Base-by-base conservation (phyloP, 1,140 invertebrate species). In the Leptinotarsa lineolata region DNA sequence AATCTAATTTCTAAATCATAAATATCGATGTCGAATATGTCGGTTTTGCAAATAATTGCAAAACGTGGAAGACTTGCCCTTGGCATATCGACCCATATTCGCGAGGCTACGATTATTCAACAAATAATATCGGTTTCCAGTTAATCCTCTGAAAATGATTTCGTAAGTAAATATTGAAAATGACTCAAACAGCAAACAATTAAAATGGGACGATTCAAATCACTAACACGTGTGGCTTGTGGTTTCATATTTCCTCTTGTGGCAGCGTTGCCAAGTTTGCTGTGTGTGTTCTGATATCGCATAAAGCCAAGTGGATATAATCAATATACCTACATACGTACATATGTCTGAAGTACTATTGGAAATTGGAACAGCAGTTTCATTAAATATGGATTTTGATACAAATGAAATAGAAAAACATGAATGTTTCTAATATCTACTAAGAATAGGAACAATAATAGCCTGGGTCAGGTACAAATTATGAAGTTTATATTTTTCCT, bases 61-160 rank as follows among this genome's bases (percentile, higher is more conserved):
- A 54, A 54, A 54, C n/a, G 48, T 54, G 48, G 15, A 18, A 54
- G n/a, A 54, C 48, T 54, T 54, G 48, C 48, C 48, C 48, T 54
- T 54, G 48, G 48, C 48, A 54, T 54, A 54, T 54, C 48, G n/a
- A 54, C 48, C 48, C 48, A 54, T 54, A 54, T 54, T 54, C 48
- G 6, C 48, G 48, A 54, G 48, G 48, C 48, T 54, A 12, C 13
- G 48, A 54, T 16, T 54, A 54, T 54, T 54, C n/a, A 54, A 16
- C 48, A n/a, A 54, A 54, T 54, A 54, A 54, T 54, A 54, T 54
- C 48, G 48, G 48, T 54, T 54, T 54, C 48, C 1, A 54, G 48
- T 54, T 54, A 54, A 54, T 54, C 48, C 48, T 54, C 48, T 54
- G 48, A 54, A 54, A 54, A 54, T 54, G 15, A 54, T 54, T 15